phyloP scores from a whole-genome alignment of 1,140 invertebrate genomes.

The Potamilus streckersoni region DNA sequence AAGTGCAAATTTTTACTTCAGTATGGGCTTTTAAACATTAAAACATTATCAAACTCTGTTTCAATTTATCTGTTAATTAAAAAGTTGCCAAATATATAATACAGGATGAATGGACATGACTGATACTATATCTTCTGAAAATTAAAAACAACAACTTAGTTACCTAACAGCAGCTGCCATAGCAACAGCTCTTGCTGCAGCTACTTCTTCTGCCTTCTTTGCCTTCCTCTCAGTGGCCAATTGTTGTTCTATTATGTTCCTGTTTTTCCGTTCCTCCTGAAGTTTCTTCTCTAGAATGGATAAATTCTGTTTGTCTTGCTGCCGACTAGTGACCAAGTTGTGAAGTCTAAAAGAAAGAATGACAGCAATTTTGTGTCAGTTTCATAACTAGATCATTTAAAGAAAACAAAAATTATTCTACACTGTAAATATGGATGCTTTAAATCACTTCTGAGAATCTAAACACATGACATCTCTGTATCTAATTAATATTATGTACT shows the following conservation, averaged over 20 bases:
- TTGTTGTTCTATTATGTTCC: slow-evolving; percentile 81
- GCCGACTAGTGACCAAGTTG: slow-evolving; percentile 77
- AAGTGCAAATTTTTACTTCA: no score
- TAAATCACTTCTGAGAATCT: no score
- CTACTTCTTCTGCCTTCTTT: slow-evolving; percentile 77
- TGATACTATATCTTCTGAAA: no score
- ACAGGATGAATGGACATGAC: no score
- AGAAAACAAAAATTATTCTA: no score
- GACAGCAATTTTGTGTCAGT: not conserved
- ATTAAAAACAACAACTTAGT: not conserved
- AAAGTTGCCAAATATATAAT: no score
- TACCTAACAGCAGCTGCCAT: slow-evolving; percentile 65
- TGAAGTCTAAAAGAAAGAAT: slow-evolving; percentile 73
- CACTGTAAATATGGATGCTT: no score
- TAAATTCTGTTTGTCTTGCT: slow-evolving; percentile 83
- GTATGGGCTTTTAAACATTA: no score
- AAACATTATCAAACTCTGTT: no score
- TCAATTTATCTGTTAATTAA: no score
- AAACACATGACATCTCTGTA: no score
- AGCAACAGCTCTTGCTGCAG: slow-evolving; percentile 69
- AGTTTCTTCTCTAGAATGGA: slow-evolving; percentile 82
- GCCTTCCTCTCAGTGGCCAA: slow-evolving; percentile 80
- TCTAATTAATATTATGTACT: no score
- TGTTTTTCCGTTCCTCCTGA: slow-evolving; percentile 84
- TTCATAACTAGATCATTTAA: not conserved